phyloP scores from a whole-genome alignment of 2,888 invertebrate genomes.

The Choristoneura rosaceana region DNA sequence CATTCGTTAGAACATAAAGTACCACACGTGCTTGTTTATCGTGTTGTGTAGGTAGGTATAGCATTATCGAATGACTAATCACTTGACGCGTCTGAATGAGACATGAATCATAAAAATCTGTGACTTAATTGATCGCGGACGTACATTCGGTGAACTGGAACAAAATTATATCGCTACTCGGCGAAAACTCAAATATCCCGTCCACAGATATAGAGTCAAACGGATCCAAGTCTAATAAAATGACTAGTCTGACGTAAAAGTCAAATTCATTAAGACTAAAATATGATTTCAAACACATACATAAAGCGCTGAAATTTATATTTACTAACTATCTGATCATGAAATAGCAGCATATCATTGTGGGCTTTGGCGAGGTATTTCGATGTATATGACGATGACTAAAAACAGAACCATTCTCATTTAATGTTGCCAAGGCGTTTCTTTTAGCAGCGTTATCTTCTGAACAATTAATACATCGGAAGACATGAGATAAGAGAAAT shows the following conservation, averaged over 20 bases:
- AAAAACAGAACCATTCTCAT: background rate
- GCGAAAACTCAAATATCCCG: background rate
- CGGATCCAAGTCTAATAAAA: background rate
- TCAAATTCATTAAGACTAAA: background rate
- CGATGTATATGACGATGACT: no score
- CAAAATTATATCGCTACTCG: background rate
- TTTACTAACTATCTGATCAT: background rate
- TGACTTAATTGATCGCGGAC: background rate
- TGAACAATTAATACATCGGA: slow-evolving; percentile 9
- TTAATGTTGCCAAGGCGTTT: background rate
- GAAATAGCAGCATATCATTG: background rate
- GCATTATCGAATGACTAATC: background rate
- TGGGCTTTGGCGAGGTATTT: background rate
- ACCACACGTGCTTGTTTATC: background rate
- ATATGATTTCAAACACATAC: background rate
- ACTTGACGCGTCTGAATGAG: background rate
- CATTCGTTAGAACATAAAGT: background rate
- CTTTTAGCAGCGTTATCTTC: background rate
- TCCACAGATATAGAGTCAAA: background rate
- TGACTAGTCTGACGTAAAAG: background rate
- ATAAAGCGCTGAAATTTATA: background rate
- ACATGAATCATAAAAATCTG: background rate
- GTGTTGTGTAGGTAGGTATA: background rate
- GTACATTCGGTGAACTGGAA: slow-evolving; percentile 1
- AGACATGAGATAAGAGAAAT: slow-evolving; percentile 3